A percentile compares a stretch with the other conserved stretches of the same genome.
phyloP scores from a whole-genome alignment of 2,888 invertebrate species.

The Elysia crispata region DNA sequence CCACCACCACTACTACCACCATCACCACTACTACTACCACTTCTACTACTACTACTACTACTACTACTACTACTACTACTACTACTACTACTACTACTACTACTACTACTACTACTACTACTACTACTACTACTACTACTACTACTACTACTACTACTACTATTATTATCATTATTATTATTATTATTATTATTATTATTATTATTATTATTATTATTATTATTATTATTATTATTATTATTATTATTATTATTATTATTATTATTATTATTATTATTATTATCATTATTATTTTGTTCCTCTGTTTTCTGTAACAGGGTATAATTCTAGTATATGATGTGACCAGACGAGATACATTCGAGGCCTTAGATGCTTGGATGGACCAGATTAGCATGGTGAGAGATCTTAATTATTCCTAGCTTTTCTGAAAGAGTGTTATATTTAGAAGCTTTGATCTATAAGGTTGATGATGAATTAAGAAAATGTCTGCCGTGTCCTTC shows the following conservation, averaged over 20 bases:
- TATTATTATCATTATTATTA: constrained; percentile 41
- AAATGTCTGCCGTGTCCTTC: too few species aligned
- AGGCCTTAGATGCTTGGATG: too few species aligned
- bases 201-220: too few species aligned
- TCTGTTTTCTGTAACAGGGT: not conserved
- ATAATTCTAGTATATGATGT: not conserved
- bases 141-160: constrained; percentile 48
- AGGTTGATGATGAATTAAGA: too few species aligned
- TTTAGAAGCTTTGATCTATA: too few species aligned
- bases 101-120: constrained; percentile 16
- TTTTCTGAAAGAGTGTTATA: too few species aligned
- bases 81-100: constrained; percentile 39
- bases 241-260: too few species aligned
- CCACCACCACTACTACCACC: constrained; percentile 23
- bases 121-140: constrained; percentile 44
- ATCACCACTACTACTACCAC: constrained; percentile 38
- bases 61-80: constrained; percentile 43
- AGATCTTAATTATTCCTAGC: too few species aligned
- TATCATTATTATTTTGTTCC: too few species aligned
- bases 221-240: too few species aligned
- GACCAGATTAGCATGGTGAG: too few species aligned
- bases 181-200: constrained; percentile 10
- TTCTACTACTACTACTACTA: constrained; percentile 44
- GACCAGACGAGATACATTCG: not conserved
- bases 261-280: not conserved